Evolutionary conservation across 2,797 vertebrate genomes (phyloP).

Genomic region (Hemitrygon akajei): DNA sequence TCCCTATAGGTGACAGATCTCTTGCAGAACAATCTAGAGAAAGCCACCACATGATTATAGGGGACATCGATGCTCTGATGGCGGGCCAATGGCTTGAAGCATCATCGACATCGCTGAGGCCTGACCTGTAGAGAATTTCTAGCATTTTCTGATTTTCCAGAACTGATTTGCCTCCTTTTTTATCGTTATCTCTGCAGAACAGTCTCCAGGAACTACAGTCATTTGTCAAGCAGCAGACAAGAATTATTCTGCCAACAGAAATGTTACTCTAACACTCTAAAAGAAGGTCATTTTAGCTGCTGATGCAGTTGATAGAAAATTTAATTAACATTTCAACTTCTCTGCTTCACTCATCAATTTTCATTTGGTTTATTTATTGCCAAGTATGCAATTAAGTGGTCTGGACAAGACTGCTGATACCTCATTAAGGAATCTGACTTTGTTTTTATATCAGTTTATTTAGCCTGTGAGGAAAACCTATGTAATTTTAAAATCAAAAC

Average conservation of each 20-base stretch:
- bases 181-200: background rate
- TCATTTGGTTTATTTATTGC: background rate
- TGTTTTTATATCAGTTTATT: background rate
- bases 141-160: too few species aligned
- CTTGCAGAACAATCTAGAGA: background rate
- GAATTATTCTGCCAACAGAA: background rate
- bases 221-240: background rate
- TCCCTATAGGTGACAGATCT: background rate
- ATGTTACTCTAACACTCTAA: background rate
- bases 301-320: background rate
- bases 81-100: too few species aligned
- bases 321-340: constrained; percentile 12
- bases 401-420: background rate
- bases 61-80: too few species aligned
- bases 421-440: background rate
- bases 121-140: too few species aligned
- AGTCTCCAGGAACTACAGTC: background rate
- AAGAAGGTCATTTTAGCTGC: background rate
- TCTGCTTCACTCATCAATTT: background rate
- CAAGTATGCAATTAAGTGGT: background rate
- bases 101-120: too few species aligned
- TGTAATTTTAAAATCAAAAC: background rate
- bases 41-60: too few species aligned
- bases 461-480: background rate
- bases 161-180: background rate